Percentiles rank a stretch among this genome's conserved stretches.
These are phyloP conservation scores for Drosophila flavopinicola DNA, from an alignment of 2,888 invertebrate species.

Conservation along the genomic window DNA sequence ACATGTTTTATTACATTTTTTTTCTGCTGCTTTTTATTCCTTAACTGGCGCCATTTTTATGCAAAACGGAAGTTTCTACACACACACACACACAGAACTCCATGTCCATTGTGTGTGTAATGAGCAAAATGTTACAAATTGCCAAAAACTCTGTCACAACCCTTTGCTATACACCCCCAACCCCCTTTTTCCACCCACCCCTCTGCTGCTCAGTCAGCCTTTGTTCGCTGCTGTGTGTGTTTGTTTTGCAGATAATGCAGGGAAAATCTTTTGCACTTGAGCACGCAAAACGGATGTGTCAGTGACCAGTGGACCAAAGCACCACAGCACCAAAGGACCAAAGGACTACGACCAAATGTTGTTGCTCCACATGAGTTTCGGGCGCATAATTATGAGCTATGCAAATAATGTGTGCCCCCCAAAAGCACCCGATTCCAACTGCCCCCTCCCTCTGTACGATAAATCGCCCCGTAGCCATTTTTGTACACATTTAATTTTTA, in stretches of 20 bases:
- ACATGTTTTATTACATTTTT: slow-evolving; percentile 73
- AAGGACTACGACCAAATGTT: not conserved
- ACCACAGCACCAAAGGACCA: not conserved
- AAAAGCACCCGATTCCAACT: not conserved
- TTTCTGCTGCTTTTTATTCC: slow-evolving; percentile 23
- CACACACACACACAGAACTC: slow-evolving; percentile 12
- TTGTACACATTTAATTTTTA: slow-evolving; percentile 54
- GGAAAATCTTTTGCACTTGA: slow-evolving; percentile 65
- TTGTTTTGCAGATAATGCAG: slow-evolving; percentile 66
- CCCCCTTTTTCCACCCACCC: not conserved
- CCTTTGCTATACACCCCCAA: not conserved
- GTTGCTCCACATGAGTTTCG: slow-evolving; percentile 27
- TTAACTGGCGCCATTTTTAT: slow-evolving; percentile 73
- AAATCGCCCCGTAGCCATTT: slow-evolving; percentile 6
- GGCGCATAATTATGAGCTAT: slow-evolving; percentile 73
- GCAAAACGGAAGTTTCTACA: slow-evolving; percentile 60
- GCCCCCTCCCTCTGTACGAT: slow-evolving; percentile 6
- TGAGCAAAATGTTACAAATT: slow-evolving; percentile 78
- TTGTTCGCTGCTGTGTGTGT: slow-evolving; percentile 24
- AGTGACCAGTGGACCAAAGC: slow-evolving; percentile 6
- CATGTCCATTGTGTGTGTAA: slow-evolving; percentile 48
- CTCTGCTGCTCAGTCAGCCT: slow-evolving; percentile 3
- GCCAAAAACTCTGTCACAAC: slow-evolving; percentile 55
- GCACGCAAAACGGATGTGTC: slow-evolving; percentile 42
- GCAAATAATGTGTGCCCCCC: slow-evolving; percentile 55